Evolutionary conservation across 2,797 vertebrate species (phyloP).

Genomic region (Eremophila alpestris): DNA sequence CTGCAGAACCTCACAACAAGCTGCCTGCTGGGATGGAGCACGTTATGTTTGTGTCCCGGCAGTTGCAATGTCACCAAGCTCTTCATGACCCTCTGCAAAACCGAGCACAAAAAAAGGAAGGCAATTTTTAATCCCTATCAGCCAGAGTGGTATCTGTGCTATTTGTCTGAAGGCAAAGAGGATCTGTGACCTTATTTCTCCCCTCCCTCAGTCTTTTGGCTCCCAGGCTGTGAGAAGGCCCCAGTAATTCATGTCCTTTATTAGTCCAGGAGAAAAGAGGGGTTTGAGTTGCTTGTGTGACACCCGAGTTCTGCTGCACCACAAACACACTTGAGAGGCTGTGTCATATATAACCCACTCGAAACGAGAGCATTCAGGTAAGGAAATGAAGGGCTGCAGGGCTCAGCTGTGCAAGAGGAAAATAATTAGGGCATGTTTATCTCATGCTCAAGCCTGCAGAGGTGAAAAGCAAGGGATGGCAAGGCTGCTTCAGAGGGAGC

Average conservation of each 20-base stretch:
- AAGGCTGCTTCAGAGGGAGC: conserved; percentile 16
- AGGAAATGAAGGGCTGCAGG: conserved; percentile 51
- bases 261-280: not conserved
- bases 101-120: not conserved
- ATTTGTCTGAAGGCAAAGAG: not conserved
- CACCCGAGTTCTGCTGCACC: not conserved
- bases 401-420: conserved; percentile 54
- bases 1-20: not conserved
- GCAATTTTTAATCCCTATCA: not conserved
- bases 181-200: not conserved
- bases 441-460: conserved; percentile 53
- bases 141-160: not conserved
- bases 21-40: not conserved
- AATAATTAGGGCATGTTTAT: conserved; percentile 54
- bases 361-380: conserved; percentile 44
- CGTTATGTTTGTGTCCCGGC: not conserved
- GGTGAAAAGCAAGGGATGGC: conserved; percentile 49
- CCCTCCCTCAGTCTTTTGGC: not conserved
- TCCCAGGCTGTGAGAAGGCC: not conserved
- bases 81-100: not conserved
- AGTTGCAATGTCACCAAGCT: not conserved
- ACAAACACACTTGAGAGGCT: conserved; percentile 15
- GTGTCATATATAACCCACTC: not conserved
- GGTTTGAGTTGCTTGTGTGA: not conserved
- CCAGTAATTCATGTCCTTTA: conserved; percentile 9